These are phyloP conservation scores for Pomacea maculata DNA, from an alignment of 1,140 invertebrate species.

Conservation along the genomic window DNA sequence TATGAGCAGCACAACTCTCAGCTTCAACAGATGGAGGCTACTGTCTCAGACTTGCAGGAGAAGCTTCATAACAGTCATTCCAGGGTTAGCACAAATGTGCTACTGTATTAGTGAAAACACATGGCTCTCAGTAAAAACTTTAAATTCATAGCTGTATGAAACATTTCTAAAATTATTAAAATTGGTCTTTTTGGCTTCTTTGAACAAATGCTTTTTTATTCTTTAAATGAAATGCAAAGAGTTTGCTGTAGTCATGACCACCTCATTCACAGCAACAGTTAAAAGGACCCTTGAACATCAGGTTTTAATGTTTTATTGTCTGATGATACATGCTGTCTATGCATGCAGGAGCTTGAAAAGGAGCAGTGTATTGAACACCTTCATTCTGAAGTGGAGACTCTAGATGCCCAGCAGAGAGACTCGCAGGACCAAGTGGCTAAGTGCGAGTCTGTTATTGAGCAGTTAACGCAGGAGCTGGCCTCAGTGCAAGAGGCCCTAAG, in stretches of 20 bases:
- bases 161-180: too few species aligned
- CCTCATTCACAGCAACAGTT: too few species aligned
- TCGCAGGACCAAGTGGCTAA: constrained; percentile 53
- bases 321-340: background rate
- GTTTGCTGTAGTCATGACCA: too few species aligned
- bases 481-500: constrained; percentile 57
- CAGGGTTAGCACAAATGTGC: constrained; percentile 33
- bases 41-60: constrained; percentile 48
- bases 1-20: constrained; percentile 50
- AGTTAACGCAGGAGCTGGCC: constrained; percentile 61
- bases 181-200: background rate
- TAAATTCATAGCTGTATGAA: background rate
- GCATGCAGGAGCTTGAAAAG: constrained; percentile 48
- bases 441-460: constrained; percentile 61
- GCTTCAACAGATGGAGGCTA: constrained; percentile 49
- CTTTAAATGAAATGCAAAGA: too few species aligned
- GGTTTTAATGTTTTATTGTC: too few species aligned
- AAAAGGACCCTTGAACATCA: too few species aligned
- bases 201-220: background rate
- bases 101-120: too few species aligned
- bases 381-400: constrained; percentile 54
- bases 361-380: constrained; percentile 54
- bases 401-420: constrained; percentile 52
- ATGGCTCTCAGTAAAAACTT: background rate
- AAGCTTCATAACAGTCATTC: constrained; percentile 54